Evolutionary conservation across 2,888 invertebrate genomes (phyloP), one percentile per base, ranked within the genome.

Genomic region (Aplocera efformata): DNA sequence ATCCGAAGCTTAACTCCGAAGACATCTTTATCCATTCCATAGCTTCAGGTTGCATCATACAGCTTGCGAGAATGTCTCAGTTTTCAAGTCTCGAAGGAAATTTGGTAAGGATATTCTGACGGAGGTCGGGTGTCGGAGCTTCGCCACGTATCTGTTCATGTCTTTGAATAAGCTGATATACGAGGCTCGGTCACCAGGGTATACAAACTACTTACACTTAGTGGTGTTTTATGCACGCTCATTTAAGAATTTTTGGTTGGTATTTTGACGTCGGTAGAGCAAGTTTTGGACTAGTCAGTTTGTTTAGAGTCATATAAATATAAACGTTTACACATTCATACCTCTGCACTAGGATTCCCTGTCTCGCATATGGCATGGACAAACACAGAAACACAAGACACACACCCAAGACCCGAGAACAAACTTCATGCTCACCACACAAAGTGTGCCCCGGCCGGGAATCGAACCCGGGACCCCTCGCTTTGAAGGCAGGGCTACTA

Each of bases 71-170:
- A 55, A 52, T 50, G 50, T 50, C 52, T 52, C 52, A 48, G 55
- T 48, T 55, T 55, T 50, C 55, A 44, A 50, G 44, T 55, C 55
- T 55, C 55, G 52, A 45, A 56, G 53, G 53, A 56, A 53, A 56
- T 56, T 56, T 44, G 46, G 50, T 51, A 56, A 52, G 53, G 46
- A 58, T 56, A 56, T 56, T 47, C 50, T 53, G 48, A 50, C 47
- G 41, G 49, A 50, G 50, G 48, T 56, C 53, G 53, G 44, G 44
- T 55, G 47, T 53, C 48, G 37, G 39, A 31, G 40, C 42, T 17
- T 22, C 20, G 13, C 34, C 40, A 32, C 45, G 45, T 45, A 30
- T n/a, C 9, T 9, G 48, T 38, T 50, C 56, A 53, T 56, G 56
- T 43, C 52, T 45, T 46, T 53, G 56, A 58, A 58, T 58, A 58